Percentiles rank a stretch among this genome's conserved stretches.
phyloP scores from a whole-genome alignment of 2,888 invertebrate species.

The Spilarctia lutea region DNA sequence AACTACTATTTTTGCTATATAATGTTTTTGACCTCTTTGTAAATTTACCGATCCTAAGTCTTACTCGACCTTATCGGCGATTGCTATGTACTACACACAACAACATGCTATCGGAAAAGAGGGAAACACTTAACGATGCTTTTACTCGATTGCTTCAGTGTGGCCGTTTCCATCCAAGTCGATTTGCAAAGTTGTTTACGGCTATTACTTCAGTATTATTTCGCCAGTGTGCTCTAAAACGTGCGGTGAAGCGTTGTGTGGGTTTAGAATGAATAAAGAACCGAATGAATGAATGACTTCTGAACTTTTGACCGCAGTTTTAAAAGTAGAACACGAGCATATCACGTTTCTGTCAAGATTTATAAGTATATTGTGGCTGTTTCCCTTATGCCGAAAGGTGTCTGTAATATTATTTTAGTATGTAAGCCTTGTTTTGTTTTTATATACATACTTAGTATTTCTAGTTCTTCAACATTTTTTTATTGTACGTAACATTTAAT shows the following conservation, averaged over 20 bases:
- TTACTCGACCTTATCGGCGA: not conserved
- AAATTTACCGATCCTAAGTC: not conserved
- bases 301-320: slow-evolving; percentile 66
- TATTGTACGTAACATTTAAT: no score
- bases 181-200: slow-evolving; percentile 14
- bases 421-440: not conserved
- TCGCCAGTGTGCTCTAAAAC: slow-evolving; percentile 13
- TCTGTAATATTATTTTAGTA: not conserved
- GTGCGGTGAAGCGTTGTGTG: slow-evolving; percentile 27
- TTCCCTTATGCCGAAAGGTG: slow-evolving; percentile 31
- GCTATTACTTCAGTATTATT: slow-evolving; percentile 20
- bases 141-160: not conserved
- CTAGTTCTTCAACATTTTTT: no score
- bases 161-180: not conserved
- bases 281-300: slow-evolving; percentile 63
- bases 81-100: not conserved
- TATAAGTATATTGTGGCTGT: slow-evolving; percentile 30
- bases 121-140: not conserved
- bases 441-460: no score
- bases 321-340: slow-evolving; percentile 70
- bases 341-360: slow-evolving; percentile 48
- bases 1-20: not conserved
- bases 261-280: slow-evolving; percentile 50
- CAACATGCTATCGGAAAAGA: not conserved
- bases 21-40: not conserved